A percentile compares a stretch with the other conserved stretches of the same genome.
phyloP scores from a whole-genome alignment of 2,888 invertebrate species.

The Taphrorychus bicolor region DNA sequence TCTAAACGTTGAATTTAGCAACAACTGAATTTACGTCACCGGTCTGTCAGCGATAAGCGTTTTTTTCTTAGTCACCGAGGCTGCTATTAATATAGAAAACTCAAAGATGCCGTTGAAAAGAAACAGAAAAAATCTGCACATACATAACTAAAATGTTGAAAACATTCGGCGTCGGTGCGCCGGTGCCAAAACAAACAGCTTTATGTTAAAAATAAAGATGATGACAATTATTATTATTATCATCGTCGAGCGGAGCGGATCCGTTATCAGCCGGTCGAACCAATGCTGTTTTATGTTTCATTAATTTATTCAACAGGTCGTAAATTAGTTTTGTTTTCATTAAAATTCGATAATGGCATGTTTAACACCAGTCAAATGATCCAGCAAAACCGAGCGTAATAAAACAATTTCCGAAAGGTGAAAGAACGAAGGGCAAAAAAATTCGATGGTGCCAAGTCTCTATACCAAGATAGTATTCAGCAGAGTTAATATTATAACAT shows the following conservation, averaged over 20 bases:
- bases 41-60: neutral
- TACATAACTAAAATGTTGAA: too few species aligned
- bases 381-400: neutral
- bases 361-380: neutral
- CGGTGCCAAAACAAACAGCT: slow-evolving; percentile 32
- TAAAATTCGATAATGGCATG: slow-evolving; percentile 7
- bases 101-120: too few species aligned
- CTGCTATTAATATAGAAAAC: neutral
- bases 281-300: slow-evolving; percentile 7
- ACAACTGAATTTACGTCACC: neutral
- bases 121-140: neutral
- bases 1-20: too few species aligned
- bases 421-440: neutral
- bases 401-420: too few species aligned
- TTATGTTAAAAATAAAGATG: slow-evolving; percentile 34
- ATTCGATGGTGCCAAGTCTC: too few species aligned
- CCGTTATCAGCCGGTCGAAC: slow-evolving; percentile 12
- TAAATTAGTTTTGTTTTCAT: slow-evolving; percentile 27
- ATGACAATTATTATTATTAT: slow-evolving; percentile 24
- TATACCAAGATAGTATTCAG: too few species aligned
- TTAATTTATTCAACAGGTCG: slow-evolving; percentile 12
- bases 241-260: slow-evolving; percentile 17
- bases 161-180: slow-evolving; percentile 13
- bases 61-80: neutral
- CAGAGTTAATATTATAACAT: too few species aligned